Evolutionary conservation across 2,888 invertebrate genomes (phyloP).

Genomic region (Netelia virgata): DNA sequence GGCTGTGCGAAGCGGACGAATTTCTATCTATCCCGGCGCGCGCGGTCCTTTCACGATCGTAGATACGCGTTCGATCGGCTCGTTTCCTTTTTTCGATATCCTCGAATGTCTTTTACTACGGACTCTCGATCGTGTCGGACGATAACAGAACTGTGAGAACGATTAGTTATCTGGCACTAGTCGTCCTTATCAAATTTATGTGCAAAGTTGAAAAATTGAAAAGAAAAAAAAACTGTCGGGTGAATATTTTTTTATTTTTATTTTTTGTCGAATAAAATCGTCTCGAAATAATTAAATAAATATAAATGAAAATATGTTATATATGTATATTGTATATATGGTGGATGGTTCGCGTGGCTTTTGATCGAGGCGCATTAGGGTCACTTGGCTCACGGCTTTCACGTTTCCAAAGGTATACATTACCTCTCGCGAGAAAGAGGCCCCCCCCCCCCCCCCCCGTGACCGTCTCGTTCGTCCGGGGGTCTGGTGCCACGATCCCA

Average conservation of each 20-base stretch:
- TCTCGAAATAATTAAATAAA: neutral
- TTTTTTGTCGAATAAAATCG: neutral
- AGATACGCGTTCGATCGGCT: neutral
- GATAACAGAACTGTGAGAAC: too few species aligned
- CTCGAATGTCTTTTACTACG: neutral
- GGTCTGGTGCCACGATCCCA: conserved; percentile 43
- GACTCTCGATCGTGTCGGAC: neutral
- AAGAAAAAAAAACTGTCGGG: neutral
- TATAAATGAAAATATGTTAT: neutral
- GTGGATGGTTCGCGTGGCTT: conserved; percentile 52
- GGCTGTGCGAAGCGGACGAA: conserved; percentile 7
- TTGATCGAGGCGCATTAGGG: conserved; percentile 72
- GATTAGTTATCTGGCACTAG: neutral
- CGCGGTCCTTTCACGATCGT: neutral
- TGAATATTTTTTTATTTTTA: neutral
- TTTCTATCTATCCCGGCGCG: conserved; percentile 20
- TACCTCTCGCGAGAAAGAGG: conserved; percentile 44
- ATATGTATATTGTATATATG: conserved; percentile 17
- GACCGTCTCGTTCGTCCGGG: conserved; percentile 35
- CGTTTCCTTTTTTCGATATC: conserved; percentile 9
- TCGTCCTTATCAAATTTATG: neutral
- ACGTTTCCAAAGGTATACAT: conserved; percentile 63
- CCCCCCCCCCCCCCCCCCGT: too few species aligned
- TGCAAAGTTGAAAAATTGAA: neutral
- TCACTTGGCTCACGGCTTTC: conserved; percentile 74